A percentile compares a stretch with the other conserved stretches of the same genome.
These are phyloP conservation scores for Machaerirhynchus nigripectus DNA, from an alignment of 2,113 vertebrate species.

Conservation along the genomic window DNA sequence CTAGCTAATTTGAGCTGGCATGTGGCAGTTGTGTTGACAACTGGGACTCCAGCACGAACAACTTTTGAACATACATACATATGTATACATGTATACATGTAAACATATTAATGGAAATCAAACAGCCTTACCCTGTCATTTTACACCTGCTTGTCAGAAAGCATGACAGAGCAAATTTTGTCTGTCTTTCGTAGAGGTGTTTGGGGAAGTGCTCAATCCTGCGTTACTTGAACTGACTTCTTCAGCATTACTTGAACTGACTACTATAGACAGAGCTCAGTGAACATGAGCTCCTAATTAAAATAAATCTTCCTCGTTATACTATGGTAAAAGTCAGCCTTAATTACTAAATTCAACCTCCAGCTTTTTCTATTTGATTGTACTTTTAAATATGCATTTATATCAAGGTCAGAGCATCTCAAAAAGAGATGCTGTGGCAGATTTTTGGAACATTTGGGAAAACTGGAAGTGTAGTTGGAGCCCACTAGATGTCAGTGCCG, in stretches of 20 bases:
- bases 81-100: not conserved
- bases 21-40: not conserved
- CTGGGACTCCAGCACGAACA: not conserved
- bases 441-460: not conserved
- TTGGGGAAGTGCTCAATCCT: not conserved
- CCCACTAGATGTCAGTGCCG: conserved; percentile 56
- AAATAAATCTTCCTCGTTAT: not conserved
- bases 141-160: not conserved
- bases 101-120: not conserved
- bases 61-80: not conserved
- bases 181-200: not conserved
- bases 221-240: accelerated
- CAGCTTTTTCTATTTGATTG: not conserved
- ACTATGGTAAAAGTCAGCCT: not conserved
- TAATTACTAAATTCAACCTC: not conserved
- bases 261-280: not conserved
- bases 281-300: not conserved
- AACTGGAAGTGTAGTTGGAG: not conserved
- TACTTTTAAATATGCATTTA: not conserved
- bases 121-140: not conserved
- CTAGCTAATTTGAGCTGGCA: not conserved
- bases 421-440: not conserved
- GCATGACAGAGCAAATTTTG: not conserved
- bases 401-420: not conserved
- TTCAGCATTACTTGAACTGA: not conserved